Percentiles rank a stretch among this genome's conserved stretches.
phyloP scores from a whole-genome alignment of 2,797 vertebrate genomes.

The Rhincodon typus region DNA sequence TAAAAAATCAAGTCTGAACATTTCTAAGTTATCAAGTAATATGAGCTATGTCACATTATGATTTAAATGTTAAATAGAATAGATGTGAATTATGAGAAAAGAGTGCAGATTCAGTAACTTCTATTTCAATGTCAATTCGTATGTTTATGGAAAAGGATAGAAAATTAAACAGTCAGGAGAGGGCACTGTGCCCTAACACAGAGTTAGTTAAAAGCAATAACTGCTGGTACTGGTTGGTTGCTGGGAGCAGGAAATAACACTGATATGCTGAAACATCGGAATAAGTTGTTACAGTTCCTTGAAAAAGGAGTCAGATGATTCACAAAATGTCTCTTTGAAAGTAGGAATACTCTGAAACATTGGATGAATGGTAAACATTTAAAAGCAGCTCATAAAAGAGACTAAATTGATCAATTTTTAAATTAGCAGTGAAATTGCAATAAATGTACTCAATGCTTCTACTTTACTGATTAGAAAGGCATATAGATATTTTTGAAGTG shows the following conservation, averaged over 20 bases:
- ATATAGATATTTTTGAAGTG: background rate
- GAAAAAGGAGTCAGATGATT: background rate
- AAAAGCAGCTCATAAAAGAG: background rate
- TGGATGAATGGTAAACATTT: background rate
- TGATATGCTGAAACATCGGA: background rate
- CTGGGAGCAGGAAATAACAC: background rate
- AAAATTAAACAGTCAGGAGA: background rate
- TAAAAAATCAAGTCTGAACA: background rate
- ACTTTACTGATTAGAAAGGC: background rate
- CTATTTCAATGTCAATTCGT: background rate
- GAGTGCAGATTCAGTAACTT: background rate
- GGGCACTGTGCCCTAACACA: background rate
- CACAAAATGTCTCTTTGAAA: background rate
- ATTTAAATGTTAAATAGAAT: background rate
- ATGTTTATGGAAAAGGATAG: background rate
- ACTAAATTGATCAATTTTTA: background rate
- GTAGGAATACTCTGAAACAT: background rate
- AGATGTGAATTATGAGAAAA: background rate
- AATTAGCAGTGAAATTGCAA: background rate
- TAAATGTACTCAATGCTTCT: background rate
- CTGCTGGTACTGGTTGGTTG: background rate
- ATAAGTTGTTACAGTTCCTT: background rate
- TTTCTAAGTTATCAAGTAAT: background rate
- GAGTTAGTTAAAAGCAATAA: background rate
- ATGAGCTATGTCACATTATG: background rate